These are phyloP conservation scores for Ammodytes dubius DNA, from an alignment of 2,113 vertebrate genomes.

Conservation along the genomic window DNA sequence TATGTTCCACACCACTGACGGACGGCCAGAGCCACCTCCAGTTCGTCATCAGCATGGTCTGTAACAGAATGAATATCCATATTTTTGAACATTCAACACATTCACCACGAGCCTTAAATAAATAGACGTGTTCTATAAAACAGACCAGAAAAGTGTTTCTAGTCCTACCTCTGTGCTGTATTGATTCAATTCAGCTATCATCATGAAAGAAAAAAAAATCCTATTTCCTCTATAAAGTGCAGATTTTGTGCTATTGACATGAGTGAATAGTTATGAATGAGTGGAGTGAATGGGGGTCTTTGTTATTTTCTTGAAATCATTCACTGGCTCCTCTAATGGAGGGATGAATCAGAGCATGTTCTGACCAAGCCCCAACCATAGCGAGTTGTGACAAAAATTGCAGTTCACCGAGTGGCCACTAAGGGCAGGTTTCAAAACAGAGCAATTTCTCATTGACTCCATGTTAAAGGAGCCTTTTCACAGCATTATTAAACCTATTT, in stretches of 20 bases:
- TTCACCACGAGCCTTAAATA: not conserved
- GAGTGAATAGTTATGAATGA: conserved; percentile 43
- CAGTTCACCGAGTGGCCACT: too few relatives aligned
- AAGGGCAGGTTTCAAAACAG: too few relatives aligned
- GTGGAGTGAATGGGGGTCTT: not conserved
- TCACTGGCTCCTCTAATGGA: conserved; percentile 27
- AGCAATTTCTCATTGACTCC: too few relatives aligned
- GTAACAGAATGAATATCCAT: conserved; percentile 26
- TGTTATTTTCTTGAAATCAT: conserved; percentile 24
- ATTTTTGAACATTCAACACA: conserved; percentile 1
- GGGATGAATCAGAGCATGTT: conserved; percentile 29
- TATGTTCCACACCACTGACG: conserved; percentile 90
- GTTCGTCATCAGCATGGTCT: conserved; percentile 66
- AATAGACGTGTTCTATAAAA: not conserved
- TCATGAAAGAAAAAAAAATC: conserved; percentile 14
- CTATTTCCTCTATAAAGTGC: conserved; percentile 11
- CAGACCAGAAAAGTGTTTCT: conserved; percentile 7
- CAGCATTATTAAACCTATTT: too few relatives aligned
- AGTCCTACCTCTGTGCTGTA: conserved; percentile 12
- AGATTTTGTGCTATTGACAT: conserved; percentile 24
- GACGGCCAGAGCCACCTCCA: conserved; percentile 56
- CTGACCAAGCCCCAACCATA: not conserved
- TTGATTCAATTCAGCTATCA: conserved; percentile 31
- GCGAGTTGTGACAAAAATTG: too few relatives aligned
- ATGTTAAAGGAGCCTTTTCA: too few relatives aligned